Conservation (phyloP, 2,113 vertebrate species). For the Lamprologus tigripictilis region DNA sequence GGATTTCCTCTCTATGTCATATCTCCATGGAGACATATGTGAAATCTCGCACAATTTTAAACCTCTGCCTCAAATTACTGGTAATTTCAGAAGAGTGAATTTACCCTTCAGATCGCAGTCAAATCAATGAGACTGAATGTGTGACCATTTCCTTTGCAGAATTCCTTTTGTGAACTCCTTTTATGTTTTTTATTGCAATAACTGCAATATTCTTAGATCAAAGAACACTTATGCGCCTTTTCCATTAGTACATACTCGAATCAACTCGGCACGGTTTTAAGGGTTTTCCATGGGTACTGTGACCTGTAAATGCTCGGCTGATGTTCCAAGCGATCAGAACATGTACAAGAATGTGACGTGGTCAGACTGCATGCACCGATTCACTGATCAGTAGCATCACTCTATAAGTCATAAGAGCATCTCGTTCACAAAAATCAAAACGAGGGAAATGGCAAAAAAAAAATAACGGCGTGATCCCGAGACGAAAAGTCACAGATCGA, state of each 20-base stretch:
- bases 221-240: neutral
- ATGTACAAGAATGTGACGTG: neutral
- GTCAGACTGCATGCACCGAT: neutral
- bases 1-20: neutral
- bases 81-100: neutral
- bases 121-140: neutral
- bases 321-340: neutral
- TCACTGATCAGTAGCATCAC: neutral
- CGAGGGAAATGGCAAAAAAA: neutral
- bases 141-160: neutral
- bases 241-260: neutral
- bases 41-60: neutral
- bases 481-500: neutral
- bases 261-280: neutral
- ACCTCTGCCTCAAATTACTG: neutral
- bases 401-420: neutral
- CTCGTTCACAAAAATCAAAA: neutral
- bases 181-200: neutral
- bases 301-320: fast-evolving
- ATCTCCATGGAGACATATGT: neutral
- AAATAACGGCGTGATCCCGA: neutral
- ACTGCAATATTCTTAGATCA: neutral
- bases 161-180: neutral
- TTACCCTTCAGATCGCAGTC: neutral
- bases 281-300: neutral